These are phyloP conservation scores for Zeus faber DNA, from an alignment of 2,113 vertebrate species.

Conservation along the genomic window DNA sequence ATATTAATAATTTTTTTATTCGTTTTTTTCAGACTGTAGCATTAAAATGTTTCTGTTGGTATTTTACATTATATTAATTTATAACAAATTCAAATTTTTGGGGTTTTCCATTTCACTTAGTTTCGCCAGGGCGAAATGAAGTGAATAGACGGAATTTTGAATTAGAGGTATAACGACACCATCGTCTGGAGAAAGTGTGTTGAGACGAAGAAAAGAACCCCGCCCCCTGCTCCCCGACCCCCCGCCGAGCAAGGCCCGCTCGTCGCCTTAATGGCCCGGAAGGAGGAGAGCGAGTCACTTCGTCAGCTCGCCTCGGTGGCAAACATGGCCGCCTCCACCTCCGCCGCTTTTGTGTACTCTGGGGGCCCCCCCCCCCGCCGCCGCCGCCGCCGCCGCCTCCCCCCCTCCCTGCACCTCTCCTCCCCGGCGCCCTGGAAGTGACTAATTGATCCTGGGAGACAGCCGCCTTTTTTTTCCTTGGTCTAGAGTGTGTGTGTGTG, in stretches of 20 bases:
- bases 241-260: slow-evolving; percentile 30
- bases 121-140: too few species aligned
- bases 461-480: slow-evolving; percentile 23
- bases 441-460: slow-evolving; percentile 76
- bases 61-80: too few species aligned
- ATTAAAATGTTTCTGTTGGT: too few species aligned
- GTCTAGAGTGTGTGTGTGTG: slow-evolving; percentile 7
- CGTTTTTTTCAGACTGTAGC: too few species aligned
- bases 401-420: slow-evolving; percentile 54
- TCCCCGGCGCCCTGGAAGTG: slow-evolving; percentile 51
- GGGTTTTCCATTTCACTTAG: too few species aligned
- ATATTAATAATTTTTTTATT: too few species aligned
- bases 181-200: background rate
- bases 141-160: too few species aligned
- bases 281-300: slow-evolving; percentile 60
- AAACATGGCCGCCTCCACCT: slow-evolving; percentile 41
- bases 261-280: slow-evolving; percentile 63
- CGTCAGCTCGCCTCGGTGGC: slow-evolving; percentile 51
- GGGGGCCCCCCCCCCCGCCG: slow-evolving; percentile 38
- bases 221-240: too few species aligned
- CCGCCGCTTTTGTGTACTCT: too few species aligned
- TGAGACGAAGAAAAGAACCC: too few species aligned
- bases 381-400: slow-evolving; percentile 52
- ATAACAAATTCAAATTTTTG: too few species aligned
- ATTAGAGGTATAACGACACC: too few species aligned